Conservation (phyloP, 2,888 invertebrate species). For the Iphiclides podalirius region DNA sequence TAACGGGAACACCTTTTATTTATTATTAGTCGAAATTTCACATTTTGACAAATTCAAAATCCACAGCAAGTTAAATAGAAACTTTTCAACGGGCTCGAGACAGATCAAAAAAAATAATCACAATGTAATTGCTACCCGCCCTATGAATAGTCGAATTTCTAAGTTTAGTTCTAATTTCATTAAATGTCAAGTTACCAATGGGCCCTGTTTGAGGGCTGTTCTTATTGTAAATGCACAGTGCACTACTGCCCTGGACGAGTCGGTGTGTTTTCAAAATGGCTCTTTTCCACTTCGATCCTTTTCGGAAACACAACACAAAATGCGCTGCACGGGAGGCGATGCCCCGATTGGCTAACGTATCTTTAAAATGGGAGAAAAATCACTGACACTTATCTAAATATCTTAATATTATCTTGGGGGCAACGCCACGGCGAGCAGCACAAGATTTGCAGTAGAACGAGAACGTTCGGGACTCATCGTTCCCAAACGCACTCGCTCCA, state of each 20-base stretch:
- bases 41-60: constrained; percentile 69
- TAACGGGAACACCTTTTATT: constrained; percentile 61
- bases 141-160: constrained; percentile 57
- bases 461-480: constrained; percentile 26
- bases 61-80: constrained; percentile 68
- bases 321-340: constrained; percentile 63
- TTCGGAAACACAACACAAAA: constrained; percentile 94
- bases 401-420: constrained; percentile 33
- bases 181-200: constrained; percentile 56
- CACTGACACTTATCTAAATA: constrained; percentile 40
- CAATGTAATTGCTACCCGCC: constrained; percentile 64
- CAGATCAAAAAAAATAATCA: constrained; percentile 69
- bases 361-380: constrained; percentile 28
- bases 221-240: constrained; percentile 71
- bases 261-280: constrained; percentile 94
- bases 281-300: constrained; percentile 90
- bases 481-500: constrained; percentile 44
- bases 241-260: constrained; percentile 68
- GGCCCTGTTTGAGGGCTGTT: constrained; percentile 51
- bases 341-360: constrained; percentile 24
- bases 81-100: constrained; percentile 60
- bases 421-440: constrained; percentile 42
- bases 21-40: constrained; percentile 73
- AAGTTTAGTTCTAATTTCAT: constrained; percentile 56
- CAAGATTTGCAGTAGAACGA: constrained; percentile 65